A percentile compares a stretch with the other conserved stretches of the same genome.
These are phyloP conservation scores for Neocloeon triangulifer DNA, from an alignment of 1,140 invertebrate genomes.

Conservation along the genomic window DNA sequence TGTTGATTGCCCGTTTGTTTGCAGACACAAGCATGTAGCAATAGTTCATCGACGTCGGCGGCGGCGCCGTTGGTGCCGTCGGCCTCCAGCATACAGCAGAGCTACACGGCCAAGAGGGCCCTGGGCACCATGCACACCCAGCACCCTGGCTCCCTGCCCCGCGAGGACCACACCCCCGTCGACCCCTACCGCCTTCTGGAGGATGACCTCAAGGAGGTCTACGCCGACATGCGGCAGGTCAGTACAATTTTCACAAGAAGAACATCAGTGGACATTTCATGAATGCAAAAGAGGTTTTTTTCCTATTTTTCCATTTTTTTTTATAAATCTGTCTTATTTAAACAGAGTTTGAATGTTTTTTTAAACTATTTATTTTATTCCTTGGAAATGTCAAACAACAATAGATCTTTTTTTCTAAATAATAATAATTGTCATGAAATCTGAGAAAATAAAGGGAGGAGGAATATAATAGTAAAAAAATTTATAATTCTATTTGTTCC, in stretches of 20 bases:
- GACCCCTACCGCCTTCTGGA: slow-evolving; percentile 69
- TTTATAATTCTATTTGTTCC: too few relatives aligned
- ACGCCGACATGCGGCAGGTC: slow-evolving; percentile 60
- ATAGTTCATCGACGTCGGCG: slow-evolving; percentile 12
- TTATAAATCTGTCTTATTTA: too few relatives aligned
- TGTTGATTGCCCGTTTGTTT: slow-evolving; percentile 13
- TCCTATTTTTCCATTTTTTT: too few relatives aligned
- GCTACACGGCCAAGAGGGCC: slow-evolving; percentile 14
- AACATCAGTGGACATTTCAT: too few relatives aligned
- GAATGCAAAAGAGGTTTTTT: too few relatives aligned
- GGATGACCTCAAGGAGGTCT: slow-evolving; percentile 60
- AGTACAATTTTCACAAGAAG: slow-evolving; percentile 15
- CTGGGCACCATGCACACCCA: slow-evolving; percentile 37
- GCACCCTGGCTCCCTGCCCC: slow-evolving; percentile 43
- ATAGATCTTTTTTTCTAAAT: too few relatives aligned
- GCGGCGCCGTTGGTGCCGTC: slow-evolving; percentile 16
- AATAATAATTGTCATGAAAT: too few relatives aligned
- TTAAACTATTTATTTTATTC: too few relatives aligned
- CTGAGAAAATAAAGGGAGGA: too few relatives aligned
- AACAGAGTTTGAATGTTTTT: too few relatives aligned
- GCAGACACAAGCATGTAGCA: slow-evolving; percentile 9
- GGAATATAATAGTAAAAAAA: too few relatives aligned
- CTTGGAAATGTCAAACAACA: too few relatives aligned
- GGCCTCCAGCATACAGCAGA: slow-evolving; percentile 21
- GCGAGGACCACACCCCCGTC: slow-evolving; percentile 43